These are phyloP conservation scores for Atherix ibis DNA, from an alignment of 2,888 invertebrate genomes.

Conservation along the genomic window DNA sequence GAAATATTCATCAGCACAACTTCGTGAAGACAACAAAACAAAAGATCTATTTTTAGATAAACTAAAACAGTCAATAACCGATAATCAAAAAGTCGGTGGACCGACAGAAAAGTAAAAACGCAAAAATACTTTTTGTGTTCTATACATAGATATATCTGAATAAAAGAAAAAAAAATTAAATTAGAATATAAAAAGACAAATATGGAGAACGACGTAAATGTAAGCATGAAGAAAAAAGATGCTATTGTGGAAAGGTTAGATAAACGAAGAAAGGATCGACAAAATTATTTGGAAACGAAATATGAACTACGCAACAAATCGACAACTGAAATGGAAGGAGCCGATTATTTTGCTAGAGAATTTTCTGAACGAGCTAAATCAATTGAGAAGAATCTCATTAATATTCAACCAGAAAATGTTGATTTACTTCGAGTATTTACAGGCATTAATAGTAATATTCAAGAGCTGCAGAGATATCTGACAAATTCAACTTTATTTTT, in stretches of 20 bases:
- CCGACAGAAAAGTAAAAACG: too few species aligned
- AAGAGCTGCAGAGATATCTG: slow-evolving; percentile 60
- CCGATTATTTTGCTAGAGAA: slow-evolving; percentile 52
- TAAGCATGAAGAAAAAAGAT: slow-evolving; percentile 19
- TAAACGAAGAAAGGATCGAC: slow-evolving; percentile 30
- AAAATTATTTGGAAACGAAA: slow-evolving; percentile 26
- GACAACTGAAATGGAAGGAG: slow-evolving; percentile 23
- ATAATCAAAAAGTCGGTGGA: too few species aligned
- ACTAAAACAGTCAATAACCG: slow-evolving; percentile 19
- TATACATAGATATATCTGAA: too few species aligned
- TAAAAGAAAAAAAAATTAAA: too few species aligned
- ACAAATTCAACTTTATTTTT: slow-evolving; percentile 66
- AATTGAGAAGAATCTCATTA: slow-evolving; percentile 44
- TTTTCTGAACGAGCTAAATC: slow-evolving; percentile 50
- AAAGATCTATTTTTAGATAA: slow-evolving; percentile 23
- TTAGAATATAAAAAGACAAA: too few species aligned
- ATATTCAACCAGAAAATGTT: slow-evolving; percentile 32
- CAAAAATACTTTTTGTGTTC: too few species aligned
- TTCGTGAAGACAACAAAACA: slow-evolving; percentile 19
- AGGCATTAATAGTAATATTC: slow-evolving; percentile 53
- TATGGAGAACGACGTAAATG: slow-evolving; percentile 10
- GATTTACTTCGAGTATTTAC: slow-evolving; percentile 44
- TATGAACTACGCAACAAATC: slow-evolving; percentile 26
- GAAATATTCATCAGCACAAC: slow-evolving; percentile 11
- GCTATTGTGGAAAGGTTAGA: slow-evolving; percentile 25